Conservation (phyloP, 2,113 vertebrate species). For the Coreoperca whiteheadi region DNA sequence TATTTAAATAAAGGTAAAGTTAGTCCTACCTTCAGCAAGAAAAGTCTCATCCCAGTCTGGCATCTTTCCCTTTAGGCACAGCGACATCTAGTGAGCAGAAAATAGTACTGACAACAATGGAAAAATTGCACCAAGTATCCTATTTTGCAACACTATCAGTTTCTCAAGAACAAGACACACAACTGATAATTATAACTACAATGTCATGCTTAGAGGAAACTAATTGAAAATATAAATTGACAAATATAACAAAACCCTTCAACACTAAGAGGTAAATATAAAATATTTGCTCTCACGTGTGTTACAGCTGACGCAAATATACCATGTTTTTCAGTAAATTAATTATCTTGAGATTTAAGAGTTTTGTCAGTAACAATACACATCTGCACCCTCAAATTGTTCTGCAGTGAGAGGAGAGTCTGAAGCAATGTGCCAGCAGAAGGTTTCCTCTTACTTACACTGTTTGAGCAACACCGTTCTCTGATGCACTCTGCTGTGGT, state of each 20-base stretch:
- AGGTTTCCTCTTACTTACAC: conserved; percentile 27
- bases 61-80: conserved; percentile 68
- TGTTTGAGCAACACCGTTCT: conserved; percentile 55
- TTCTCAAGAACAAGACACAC: not conserved
- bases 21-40: not conserved
- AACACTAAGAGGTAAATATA: not conserved
- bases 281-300: not conserved
- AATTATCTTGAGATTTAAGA: not conserved
- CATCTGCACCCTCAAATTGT: not conserved
- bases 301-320: not conserved
- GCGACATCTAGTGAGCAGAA: conserved; percentile 81
- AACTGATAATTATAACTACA: not conserved
- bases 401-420: not conserved
- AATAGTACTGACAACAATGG: conserved; percentile 22
- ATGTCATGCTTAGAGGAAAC: not conserved
- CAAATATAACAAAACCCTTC: not conserved
- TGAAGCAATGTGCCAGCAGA: conserved; percentile 27
- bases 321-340: not conserved
- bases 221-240: not conserved
- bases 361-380: not conserved
- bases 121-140: not conserved
- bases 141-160: not conserved
- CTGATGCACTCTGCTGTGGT: conserved; percentile 60
- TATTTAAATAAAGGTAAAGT: not conserved
- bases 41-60: not conserved